Evolutionary conservation across 1,140 invertebrate species (phyloP).

Genomic region (Ectropis grisescens): DNA sequence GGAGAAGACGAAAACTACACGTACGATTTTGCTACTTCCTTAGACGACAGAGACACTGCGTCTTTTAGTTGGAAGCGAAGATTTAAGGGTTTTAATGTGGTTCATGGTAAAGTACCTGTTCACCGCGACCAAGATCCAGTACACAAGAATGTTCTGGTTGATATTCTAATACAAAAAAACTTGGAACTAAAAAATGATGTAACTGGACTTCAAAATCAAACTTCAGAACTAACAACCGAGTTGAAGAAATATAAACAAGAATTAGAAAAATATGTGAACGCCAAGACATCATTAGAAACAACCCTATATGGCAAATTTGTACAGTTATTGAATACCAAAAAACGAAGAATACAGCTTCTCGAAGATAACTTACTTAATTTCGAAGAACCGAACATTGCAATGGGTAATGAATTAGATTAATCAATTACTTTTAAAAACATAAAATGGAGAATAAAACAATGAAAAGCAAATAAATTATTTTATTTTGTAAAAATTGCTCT

Average conservation of each 20-base stretch:
- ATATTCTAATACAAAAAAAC: slow-evolving; percentile 34
- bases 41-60: slow-evolving; percentile 9
- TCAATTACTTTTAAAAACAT: slow-evolving; percentile 6
- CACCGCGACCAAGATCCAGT: slow-evolving; percentile 6
- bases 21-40: slow-evolving; percentile 20
- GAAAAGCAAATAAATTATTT: too few relatives aligned
- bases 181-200: slow-evolving; percentile 16
- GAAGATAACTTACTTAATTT: slow-evolving; percentile 27
- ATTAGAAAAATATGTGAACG: slow-evolving; percentile 30
- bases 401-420: slow-evolving; percentile 2
- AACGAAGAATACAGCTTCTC: slow-evolving; percentile 36
- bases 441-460: slow-evolving; percentile 2
- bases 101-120: slow-evolving; percentile 35
- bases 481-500: too few relatives aligned
- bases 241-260: slow-evolving; percentile 28
- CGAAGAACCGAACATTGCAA: slow-evolving; percentile 11
- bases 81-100: slow-evolving; percentile 20
- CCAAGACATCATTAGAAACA: slow-evolving; percentile 34
- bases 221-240: slow-evolving; percentile 19
- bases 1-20: slow-evolving; percentile 14
- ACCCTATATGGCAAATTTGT: slow-evolving; percentile 45
- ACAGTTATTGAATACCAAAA: slow-evolving; percentile 45
- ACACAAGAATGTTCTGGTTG: slow-evolving; percentile 31
- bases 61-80: slow-evolving; percentile 42
- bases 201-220: slow-evolving; percentile 15